Evolutionary conservation across 2,797 vertebrate genomes (phyloP).

Genomic region (Xenentodon cancila): DNA sequence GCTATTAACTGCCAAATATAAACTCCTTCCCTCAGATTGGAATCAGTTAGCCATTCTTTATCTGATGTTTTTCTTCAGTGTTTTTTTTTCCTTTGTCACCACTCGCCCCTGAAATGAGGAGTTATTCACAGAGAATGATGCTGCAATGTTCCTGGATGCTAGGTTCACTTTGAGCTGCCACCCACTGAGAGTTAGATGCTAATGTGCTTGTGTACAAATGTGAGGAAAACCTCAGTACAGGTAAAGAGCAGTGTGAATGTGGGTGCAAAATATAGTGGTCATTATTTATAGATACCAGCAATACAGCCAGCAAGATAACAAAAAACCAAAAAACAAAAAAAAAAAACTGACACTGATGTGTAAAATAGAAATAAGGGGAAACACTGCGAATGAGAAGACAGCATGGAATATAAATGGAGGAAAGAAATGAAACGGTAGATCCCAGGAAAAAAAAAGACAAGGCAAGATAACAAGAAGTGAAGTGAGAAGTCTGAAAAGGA

Average conservation of each 20-base stretch:
- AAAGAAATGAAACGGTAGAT: conserved; percentile 2
- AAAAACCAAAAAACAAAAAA: conserved; percentile 20
- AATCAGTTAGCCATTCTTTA: conserved; percentile 41
- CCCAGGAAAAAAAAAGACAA: conserved; percentile 15
- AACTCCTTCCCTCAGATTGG: conserved; percentile 59
- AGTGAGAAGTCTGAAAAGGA: not conserved
- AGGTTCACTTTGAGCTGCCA: conserved; percentile 20
- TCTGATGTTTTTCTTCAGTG: not conserved
- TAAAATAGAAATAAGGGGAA: conserved; percentile 19
- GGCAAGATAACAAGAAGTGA: conserved; percentile 7
- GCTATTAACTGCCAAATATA: conserved; percentile 71
- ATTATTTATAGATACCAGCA: not conserved
- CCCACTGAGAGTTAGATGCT: conserved; percentile 11
- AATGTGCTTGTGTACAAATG: not conserved
- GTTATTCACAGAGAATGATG: conserved; percentile 41
- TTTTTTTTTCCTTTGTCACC: conserved; percentile 36
- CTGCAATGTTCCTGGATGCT: conserved; percentile 39
- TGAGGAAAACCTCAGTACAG: not conserved
- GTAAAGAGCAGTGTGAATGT: not conserved
- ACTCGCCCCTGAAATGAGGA: conserved; percentile 34
- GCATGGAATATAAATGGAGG: not conserved
- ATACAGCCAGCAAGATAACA: not conserved
- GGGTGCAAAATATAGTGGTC: not conserved
- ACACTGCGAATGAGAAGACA: not conserved
- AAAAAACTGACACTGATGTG: conserved; percentile 22